phyloP scores from a whole-genome alignment of 2,888 invertebrate genomes.

The Pseudanteris insignis region DNA sequence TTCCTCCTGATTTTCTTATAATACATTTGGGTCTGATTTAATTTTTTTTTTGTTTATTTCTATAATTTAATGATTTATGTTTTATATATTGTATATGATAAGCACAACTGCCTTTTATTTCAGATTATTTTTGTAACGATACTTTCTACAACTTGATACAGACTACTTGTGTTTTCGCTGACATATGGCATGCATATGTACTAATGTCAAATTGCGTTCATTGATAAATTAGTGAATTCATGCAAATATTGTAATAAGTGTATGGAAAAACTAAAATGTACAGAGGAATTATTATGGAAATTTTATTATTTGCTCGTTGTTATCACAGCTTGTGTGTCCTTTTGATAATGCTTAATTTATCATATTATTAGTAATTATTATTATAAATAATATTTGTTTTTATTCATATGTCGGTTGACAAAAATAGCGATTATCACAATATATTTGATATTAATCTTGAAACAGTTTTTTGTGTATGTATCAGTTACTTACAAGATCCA shows the following conservation, averaged over 20 bases:
- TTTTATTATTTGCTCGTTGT: conserved; percentile 53
- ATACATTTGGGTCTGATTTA: too few species aligned
- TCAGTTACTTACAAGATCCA: conserved; percentile 43
- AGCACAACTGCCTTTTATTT: too few species aligned
- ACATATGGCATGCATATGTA: too few species aligned
- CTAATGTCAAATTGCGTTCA: conserved; percentile 12
- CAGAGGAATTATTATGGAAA: conserved; percentile 51
- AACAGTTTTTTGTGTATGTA: conserved; percentile 46
- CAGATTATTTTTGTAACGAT: too few species aligned
- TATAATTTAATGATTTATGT: too few species aligned
- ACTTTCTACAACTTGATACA: too few species aligned
- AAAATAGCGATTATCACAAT: conserved; percentile 59
- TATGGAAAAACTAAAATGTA: conserved; percentile 50
- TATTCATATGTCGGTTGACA: conserved; percentile 54
- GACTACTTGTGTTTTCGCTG: too few species aligned
- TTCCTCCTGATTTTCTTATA: too few species aligned
- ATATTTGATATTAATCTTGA: conserved; percentile 65
- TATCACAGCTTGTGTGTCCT: conserved; percentile 51
- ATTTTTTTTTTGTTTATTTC: too few species aligned
- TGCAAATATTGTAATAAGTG: conserved; percentile 27
- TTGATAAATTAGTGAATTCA: conserved; percentile 4
- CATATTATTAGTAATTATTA: conserved; percentile 8
- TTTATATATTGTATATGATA: too few species aligned
- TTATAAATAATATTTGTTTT: conserved; percentile 6
- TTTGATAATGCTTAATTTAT: conserved; percentile 49